Evolutionary conservation across 2,888 invertebrate species (phyloP).

Genomic region (Dolichopus griseipennis): DNA sequence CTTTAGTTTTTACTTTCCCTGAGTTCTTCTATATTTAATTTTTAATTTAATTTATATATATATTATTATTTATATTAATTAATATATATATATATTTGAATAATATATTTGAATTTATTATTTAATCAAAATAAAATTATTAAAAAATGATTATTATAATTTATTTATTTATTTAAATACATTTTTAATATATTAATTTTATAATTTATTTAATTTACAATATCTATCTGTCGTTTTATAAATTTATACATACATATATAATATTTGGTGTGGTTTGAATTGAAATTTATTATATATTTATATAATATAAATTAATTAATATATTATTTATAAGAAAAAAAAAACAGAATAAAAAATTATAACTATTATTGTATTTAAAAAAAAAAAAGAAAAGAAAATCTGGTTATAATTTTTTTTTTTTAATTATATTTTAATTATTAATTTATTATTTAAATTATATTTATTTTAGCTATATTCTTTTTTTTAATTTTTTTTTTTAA

Average conservation of each 20-base stretch:
- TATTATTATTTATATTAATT: too few relatives aligned
- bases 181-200: too few relatives aligned
- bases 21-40: neutral
- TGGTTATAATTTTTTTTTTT: neutral
- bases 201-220: neutral
- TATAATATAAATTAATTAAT: neutral
- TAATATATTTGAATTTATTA: too few relatives aligned
- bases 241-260: neutral
- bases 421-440: neutral
- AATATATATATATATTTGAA: too few relatives aligned
- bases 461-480: too few relatives aligned
- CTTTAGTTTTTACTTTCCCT: neutral
- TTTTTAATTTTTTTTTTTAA: too few relatives aligned
- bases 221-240: neutral
- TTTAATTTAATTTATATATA: too few relatives aligned
- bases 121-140: too few relatives aligned
- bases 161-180: neutral
- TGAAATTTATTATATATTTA: neutral
- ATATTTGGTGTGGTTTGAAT: conserved; percentile 2
- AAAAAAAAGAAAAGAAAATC: neutral
- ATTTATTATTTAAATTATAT: too few relatives aligned
- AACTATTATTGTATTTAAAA: neutral
- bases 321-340: neutral
- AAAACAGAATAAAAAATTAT: neutral
- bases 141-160: neutral